Evolutionary conservation across 2,113 vertebrate genomes (phyloP), one percentile per base, ranked within the genome.

Genomic region (Chionis minor): DNA sequence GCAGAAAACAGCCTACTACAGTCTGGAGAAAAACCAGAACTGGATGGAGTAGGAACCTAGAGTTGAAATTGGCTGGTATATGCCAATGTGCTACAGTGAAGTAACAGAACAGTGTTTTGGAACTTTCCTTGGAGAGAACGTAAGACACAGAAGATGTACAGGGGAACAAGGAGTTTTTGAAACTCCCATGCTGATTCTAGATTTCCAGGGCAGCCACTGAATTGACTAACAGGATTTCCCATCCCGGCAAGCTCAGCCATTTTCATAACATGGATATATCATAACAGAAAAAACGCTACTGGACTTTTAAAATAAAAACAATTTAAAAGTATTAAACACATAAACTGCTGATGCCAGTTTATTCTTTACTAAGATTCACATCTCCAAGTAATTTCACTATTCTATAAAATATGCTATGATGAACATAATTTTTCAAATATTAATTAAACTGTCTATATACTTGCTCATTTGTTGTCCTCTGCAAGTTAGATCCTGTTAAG

Each of bases 391-490:
- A 90, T 71, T 12, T 70, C 59, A 24, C 59, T 81, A 58, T n/a
- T 62, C 38, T 7, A 56, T 27, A 52, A 66, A 72, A 32, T 63
- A 89, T 3, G 35, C 90, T 63, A 88, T 10, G 17, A 75, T 24
- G 70, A 66, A 86, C 3, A 32, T 15, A n/a, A 30, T 18, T 66
- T 69, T 95, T 88, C 28, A 86, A 90, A 44, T 54, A 92, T 20
- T 3, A n/a, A 86, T 45, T 89, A 35, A 95, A 69, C 58, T 33
- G 51, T 58, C 18, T 49, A 95, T 22, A 55, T 95, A 97, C 86
- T 32, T 97, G 90, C 45, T 97, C 63, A 62, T 88, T 92, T 88
- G 55, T 65, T 74, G 94, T 78, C 70, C 40, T 58, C 65, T 92
- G 65, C 38, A 91, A 89, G 38, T 44, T 44, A 38, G 75, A 79